Evolutionary conservation across 2,113 vertebrate species (phyloP), one percentile per base, ranked within the genome.

Genomic region (Leiothrix lutea): DNA sequence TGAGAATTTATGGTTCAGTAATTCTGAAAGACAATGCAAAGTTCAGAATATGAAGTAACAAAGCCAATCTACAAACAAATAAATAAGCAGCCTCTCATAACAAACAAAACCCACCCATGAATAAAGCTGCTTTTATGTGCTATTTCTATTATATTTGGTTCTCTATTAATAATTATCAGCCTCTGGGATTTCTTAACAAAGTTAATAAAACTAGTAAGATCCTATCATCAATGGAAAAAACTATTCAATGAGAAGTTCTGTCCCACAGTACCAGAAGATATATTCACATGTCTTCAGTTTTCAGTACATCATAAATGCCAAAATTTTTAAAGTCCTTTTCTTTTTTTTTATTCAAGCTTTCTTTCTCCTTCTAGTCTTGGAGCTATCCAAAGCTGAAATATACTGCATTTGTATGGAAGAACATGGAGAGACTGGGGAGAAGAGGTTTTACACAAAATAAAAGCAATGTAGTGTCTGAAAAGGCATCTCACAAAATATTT

Each of bases 31-130:
- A 42, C 16, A 51, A 11, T 20, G 11, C 10, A 33, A 47, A 42
- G 11, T 54, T 81, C 50, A 38, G 61, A 74, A 38, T 19, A 45
- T 9, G 35, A 80, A 61, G 10, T 26, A 8, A 57, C 56, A 57
- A 74, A 42, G 19, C 4, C 22, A 35, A 7, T 7, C 23, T 62
- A 16, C 10, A 21, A 56, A 71, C 5, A 45, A n/a, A 7, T 11
- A 51, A 61, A n/a, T 6, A 66, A 31, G 9, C 24, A 51, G 2
- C 3, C 3, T 2, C 20, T 11, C 4, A 13, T 11, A 67, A 26
- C 1, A 58, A 78, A 44, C 8, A 64, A 20, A 47, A 8, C 1
- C 0, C 9, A 12, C 15, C 5, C 7, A 21, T 8, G 35, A 31
- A 67, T 31, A 40, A 82, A 38, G 6, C 2, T 42, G 8, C 5